Base-by-base conservation (phyloP, 2,113 vertebrate genomes). In the Gavialis gangeticus region DNA sequence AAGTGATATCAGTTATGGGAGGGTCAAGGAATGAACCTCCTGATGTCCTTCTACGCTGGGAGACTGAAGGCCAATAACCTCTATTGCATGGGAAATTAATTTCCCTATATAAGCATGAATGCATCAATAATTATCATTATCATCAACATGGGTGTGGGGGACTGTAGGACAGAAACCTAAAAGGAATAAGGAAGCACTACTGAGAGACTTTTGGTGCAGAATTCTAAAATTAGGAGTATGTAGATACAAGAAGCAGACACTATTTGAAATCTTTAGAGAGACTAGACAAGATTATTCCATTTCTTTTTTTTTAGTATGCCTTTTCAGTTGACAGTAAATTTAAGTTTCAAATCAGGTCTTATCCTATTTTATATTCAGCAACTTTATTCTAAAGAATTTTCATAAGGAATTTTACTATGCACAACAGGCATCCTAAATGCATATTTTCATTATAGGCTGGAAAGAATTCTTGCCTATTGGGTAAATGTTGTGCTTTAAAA, bases 401-500 rank as follows among this genome's bases (percentile, higher is more conserved):
- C 75, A 10, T 73, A 5, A 90, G 19, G 63, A 63, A 81, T 57
- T 82, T 63, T 9, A 1, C 18, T 88, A 82, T 59, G 3, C 12
- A 84, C 0, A 4, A 19, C 14, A 79, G 8, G 78, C 4, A 80
- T 2, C 12, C 84, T 85, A 85, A 66, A 46, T 34, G 64, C 1
- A 28, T 76, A 4, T 66, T 46, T 78, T 46, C 2, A 71, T 3
- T 2, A 27, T 60, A 82, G 87, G 21, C 10, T 67, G 75, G 15
- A 69, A 91, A 67, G 34, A 12, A 64, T 73, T 94, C 85, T n/a
- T 55, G 88, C 37, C 22, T 92, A 28, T n/a, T 87, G 22, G 22
- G 60, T 84, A 96, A 96, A 87, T 27, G 0, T 6, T 89, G 13
- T 75, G 5, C 7, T 88, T 78, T 79, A 37, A 88, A 95, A 75